Evolutionary conservation across 2,888 invertebrate species (phyloP).

Genomic region (Coremacera marginata): DNA sequence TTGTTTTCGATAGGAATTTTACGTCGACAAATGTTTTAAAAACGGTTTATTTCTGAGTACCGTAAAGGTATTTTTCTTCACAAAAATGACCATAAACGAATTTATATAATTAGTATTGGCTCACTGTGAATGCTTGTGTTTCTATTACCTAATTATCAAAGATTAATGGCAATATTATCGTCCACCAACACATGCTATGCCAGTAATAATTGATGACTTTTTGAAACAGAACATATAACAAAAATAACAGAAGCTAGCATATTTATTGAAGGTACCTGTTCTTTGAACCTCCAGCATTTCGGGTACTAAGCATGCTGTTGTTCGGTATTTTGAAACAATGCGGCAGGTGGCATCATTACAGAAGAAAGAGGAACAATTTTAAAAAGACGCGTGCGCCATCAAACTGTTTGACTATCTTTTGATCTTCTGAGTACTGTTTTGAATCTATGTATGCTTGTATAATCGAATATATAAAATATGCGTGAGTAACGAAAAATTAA

Average conservation of each 20-base stretch:
- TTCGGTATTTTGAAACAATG: neutral
- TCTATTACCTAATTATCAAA: neutral
- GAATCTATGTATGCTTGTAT: no score
- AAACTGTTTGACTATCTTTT: no score
- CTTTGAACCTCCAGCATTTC: neutral
- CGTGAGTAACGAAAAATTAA: no score
- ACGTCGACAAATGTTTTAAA: no score
- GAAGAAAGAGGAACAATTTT: neutral
- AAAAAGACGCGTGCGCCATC: neutral
- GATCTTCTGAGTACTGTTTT: no score
- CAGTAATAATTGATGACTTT: conserved; percentile 20
- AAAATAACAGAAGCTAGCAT: neutral
- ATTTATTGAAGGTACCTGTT: neutral
- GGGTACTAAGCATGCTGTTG: neutral
- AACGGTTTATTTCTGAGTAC: no score
- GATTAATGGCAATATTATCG: neutral
- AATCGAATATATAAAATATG: no score
- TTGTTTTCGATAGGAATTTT: no score
- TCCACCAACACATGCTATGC: neutral
- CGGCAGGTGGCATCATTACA: neutral
- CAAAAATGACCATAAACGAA: no score
- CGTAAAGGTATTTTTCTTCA: no score
- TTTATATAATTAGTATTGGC: no score
- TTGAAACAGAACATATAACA: neutral
- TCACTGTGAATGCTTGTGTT: no score